Evolutionary conservation across 2,888 invertebrate species (phyloP), one percentile per base, ranked within the genome.

Genomic region (Sycophila texana): DNA sequence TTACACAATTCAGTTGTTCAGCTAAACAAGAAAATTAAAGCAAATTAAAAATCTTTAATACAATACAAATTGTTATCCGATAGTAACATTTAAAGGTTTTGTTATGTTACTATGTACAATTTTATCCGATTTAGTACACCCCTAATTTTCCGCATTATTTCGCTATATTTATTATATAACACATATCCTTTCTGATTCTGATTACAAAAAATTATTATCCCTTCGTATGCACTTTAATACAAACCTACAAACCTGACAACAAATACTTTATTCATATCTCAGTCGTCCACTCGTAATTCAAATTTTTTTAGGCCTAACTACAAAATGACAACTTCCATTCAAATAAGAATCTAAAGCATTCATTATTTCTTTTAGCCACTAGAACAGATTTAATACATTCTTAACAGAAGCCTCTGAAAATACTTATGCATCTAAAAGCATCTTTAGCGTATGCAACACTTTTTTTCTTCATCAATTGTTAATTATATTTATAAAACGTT

Each of bases 291-390:
- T 75, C 39, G 39, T 60, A 53, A 60, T 22, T 58, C 39, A 71
- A 39, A 70, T 51, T 14, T 63, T 39, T 39, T 71, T 79, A 79
- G 79, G 79, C 79, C 75, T 66, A 75, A 61, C 47, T 61, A 20
- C 20, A n/a, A 14, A 70, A 53, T 13, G 39, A 66, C 53, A 49
- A 47, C 16, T 51, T 66, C 4, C 20, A 51, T 53, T 16, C 47
- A 73, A 66, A 66, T 10, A 30, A 22, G 39, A 70, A n/a, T 68
- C n/a, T 16, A 49, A 14, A 4, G 5, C 10, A 49, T 71, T 47
- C 30, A 51, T 20, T 18, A 49, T 71, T 39, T 39, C 39, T 39
- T 39, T 39, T 10, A 39, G 39, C 39, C 10, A 26, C 26, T 10
- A 39, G 39, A 39, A 39, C 39, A 39, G 10, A 39, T 39, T 39